Conservation (phyloP, 92 coral and sea anemone species). For the Plumapathes pennacea region DNA sequence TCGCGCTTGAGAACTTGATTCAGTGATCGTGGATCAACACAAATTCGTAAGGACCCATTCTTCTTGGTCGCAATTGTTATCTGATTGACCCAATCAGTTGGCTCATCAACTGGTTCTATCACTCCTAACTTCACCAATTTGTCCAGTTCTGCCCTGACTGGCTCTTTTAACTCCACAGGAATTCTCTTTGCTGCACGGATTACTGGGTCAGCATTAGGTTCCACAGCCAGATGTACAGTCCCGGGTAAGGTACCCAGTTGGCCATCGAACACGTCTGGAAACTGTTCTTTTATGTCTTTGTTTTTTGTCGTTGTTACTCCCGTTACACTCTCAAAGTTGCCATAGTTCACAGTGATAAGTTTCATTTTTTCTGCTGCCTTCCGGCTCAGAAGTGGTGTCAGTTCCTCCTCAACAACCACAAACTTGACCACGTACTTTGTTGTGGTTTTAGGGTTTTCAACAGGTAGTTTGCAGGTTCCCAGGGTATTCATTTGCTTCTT, state of each 20-base stretch:
- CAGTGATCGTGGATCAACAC: constrained; percentile 13
- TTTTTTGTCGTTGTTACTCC: constrained; percentile 4
- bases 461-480: constrained; percentile 6
- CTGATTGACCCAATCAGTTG: constrained; percentile 21
- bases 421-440: constrained; percentile 20
- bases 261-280: constrained; percentile 11
- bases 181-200: constrained; percentile 2
- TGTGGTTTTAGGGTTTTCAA: constrained; percentile 14
- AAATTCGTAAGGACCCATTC: constrained; percentile 8
- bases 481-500: constrained; percentile 12
- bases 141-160: constrained; percentile 14
- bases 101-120: constrained; percentile 3
- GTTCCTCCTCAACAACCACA: constrained; percentile 22
- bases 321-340: constrained; percentile 20
- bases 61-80: constrained; percentile 8
- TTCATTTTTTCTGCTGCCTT: constrained; percentile 38
- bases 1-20: constrained; percentile 9
- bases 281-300: neutral
- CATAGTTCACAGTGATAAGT: constrained; percentile 33
- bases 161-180: neutral
- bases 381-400: constrained; percentile 16
- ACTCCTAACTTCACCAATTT: neutral
- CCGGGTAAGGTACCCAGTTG: constrained; percentile 40
- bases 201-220: neutral
- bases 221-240: constrained; percentile 4